These are phyloP conservation scores for Tenthredo notha DNA, from an alignment of 2,888 invertebrate genomes.

Conservation along the genomic window DNA sequence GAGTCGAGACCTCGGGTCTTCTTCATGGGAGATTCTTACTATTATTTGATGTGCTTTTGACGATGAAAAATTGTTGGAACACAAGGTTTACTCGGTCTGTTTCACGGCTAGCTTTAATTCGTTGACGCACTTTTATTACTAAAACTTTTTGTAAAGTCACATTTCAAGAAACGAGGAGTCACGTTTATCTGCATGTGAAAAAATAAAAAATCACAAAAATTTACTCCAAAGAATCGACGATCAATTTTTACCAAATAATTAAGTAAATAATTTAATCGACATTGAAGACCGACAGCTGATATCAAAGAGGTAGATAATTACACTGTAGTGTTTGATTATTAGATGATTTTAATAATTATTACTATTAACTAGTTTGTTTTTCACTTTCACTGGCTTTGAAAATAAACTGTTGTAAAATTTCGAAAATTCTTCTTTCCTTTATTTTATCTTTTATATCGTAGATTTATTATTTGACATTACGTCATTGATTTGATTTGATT, in stretches of 20 bases:
- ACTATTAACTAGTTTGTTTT: background rate
- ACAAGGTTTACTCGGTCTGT: background rate
- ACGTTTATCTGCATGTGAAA: background rate
- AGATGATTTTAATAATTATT: constrained; percentile 28
- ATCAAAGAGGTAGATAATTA: constrained; percentile 38
- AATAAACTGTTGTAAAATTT: constrained; percentile 45
- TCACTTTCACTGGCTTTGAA: constrained; percentile 39
- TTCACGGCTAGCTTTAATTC: constrained; percentile 28
- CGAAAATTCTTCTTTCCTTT: constrained; percentile 12
- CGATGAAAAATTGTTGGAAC: background rate
- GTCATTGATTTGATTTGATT: constrained; percentile 35
- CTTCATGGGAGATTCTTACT: background rate
- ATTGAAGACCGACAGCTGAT: constrained; percentile 10
- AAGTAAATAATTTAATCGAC: background rate
- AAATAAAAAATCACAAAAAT: constrained; percentile 50
- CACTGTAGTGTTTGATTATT: constrained; percentile 19
- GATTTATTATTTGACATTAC: constrained; percentile 5
- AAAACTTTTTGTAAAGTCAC: constrained; percentile 29
- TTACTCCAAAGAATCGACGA: constrained; percentile 51
- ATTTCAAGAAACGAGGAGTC: background rate
- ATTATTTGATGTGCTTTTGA: background rate
- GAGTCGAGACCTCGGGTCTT: constrained; percentile 1
- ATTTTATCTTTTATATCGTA: background rate
- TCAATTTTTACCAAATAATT: background rate
- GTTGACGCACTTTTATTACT: constrained; percentile 51